Conservation (phyloP, 2,888 invertebrate genomes). For the Lingula anatina region DNA sequence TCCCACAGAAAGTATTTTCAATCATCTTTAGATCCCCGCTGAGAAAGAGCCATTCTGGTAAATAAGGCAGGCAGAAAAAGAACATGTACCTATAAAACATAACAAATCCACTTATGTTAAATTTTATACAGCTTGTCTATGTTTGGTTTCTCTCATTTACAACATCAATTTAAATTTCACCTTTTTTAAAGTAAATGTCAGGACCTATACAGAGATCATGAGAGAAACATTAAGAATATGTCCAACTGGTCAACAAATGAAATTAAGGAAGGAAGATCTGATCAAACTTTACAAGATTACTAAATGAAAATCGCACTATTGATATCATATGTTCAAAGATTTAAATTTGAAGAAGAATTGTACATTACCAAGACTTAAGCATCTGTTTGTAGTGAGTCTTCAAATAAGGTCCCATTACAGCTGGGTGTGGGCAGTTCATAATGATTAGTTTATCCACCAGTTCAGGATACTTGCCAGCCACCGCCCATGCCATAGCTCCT, state of each 20-base stretch:
- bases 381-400: not conserved
- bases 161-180: no score
- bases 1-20: not conserved
- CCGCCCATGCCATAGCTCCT: conserved; percentile 65
- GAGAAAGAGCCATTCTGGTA: not conserved
- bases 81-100: not conserved
- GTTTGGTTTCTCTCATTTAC: no score
- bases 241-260: no score
- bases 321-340: not conserved
- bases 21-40: not conserved
- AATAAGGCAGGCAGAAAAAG: not conserved
- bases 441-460: conserved; percentile 64
- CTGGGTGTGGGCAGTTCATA: conserved; percentile 68
- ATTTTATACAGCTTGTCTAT: no score
- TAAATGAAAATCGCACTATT: no score
- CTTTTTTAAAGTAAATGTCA: no score
- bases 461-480: conserved; percentile 61
- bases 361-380: not conserved
- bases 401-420: conserved; percentile 20
- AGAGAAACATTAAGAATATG: no score
- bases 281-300: no score
- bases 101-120: no score
- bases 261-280: no score
- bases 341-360: not conserved
- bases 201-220: no score